Evolutionary conservation across 2,113 vertebrate species (phyloP), one percentile per base, ranked within the genome.

Genomic region (Chaetodon auriga): DNA sequence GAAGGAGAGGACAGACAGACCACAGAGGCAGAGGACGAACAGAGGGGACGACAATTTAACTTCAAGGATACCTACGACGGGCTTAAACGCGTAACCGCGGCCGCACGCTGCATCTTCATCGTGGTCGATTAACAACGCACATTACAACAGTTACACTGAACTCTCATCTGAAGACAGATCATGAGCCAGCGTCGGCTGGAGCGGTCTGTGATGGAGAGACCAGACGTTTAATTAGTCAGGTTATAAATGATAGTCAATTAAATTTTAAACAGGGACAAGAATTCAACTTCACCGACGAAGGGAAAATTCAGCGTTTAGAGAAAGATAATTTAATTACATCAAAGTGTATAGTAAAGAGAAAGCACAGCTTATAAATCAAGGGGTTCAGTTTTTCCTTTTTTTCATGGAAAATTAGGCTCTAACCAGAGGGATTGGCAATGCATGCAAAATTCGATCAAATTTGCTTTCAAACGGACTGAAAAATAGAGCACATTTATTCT

Each of bases 401-500:
- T 72, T 55, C 66, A 60, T 76, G 49, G 5, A 23, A 76, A 85
- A 92, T 90, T 83, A 89, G 82, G 57, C 72, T 75, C 84, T 90
- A 88, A 88, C 75, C 84, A 77, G 84, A 80, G 41, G 68, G 75
- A 79, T 86, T 91, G 90, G 91, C 91, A 93, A 87, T 75, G 87
- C 90, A 81, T 90, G 85, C 87, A 89, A 83, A 89, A 93, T 89
- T 87, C 79, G 73, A 94, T 93, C 93, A 94, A 91, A 95, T 94
- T 92, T 93, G 91, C 87, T 92, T 94, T 93, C 93, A 94, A 94
- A 94, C 92, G 78, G 91, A 93, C 90, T 94, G 92, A 92, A 94
- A 93, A 93, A 94, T 94, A 86, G 89, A 91, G 83, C 89, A 92
- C 87, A 93, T 94, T 94, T 94, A 92, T 94, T 95, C 87, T 90